These are phyloP conservation scores for Hormaphis cornu DNA, from an alignment of 1,140 invertebrate species.

Conservation along the genomic window DNA sequence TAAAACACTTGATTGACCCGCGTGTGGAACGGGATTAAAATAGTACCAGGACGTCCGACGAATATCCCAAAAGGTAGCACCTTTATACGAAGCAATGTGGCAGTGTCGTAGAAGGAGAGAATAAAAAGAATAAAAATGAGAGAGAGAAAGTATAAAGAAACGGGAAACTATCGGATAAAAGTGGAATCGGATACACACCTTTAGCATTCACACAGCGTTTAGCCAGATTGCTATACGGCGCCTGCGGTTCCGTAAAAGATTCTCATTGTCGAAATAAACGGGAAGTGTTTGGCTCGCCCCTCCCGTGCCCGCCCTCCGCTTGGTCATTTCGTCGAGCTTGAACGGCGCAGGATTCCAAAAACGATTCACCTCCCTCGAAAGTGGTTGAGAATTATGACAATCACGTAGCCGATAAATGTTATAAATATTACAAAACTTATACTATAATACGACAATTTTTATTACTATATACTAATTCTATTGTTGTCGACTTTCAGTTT, in stretches of 20 bases:
- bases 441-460: too few species aligned
- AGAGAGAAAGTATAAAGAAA: background rate
- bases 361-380: too few species aligned
- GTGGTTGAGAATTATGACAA: too few species aligned
- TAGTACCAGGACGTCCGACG: too few species aligned
- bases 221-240: background rate
- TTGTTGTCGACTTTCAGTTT: too few species aligned
- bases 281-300: background rate
- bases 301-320: background rate
- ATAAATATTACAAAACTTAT: too few species aligned
- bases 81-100: too few species aligned
- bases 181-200: background rate
- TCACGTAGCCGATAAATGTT: too few species aligned
- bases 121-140: too few species aligned
- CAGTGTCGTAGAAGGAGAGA: too few species aligned
- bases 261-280: background rate
- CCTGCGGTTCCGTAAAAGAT: background rate
- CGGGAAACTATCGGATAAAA: background rate
- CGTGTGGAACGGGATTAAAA: background rate
- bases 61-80: too few species aligned
- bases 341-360: background rate
- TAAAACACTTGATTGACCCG: background rate
- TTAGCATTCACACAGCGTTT: conserved; percentile 1
- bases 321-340: background rate
- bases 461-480: too few species aligned